Base-by-base conservation (phyloP, 1,140 invertebrate genomes). In the Bombus waltoni region DNA sequence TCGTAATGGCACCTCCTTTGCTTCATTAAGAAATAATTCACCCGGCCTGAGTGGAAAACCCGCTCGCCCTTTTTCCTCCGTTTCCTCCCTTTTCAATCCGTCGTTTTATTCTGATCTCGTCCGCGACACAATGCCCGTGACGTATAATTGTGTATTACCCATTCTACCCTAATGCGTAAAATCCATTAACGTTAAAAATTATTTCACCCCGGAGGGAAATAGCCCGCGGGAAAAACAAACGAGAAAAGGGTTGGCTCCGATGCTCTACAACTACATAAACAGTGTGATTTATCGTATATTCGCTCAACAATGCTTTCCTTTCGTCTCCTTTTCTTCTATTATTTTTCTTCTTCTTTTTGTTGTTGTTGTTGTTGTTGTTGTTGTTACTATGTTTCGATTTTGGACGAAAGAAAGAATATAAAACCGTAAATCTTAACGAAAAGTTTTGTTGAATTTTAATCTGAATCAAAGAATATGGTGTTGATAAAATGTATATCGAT, bases 21-120 rank as follows among this genome's bases (percentile, higher is more conserved):
- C 42, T 79, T 79, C 77, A 47, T 79, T 79, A 79, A 79, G 42
- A 68, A 79, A 79, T 79, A 79, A 79, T 79, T 47, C 65, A 32
- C 25, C 18, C 40, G 8, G 18, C 40, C 22, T 44, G 28, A 78
- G 76, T 13, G 62, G 40, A 77, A 35, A 66, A 44, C 59, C 40
- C 18, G 15, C 44, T 44, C 38, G 18, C 22, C n/a, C 40, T 62
- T 78, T 68, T 65, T 35, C 35, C 25, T 62, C 53, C 8, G 38
- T 28, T 28, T 59, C 40, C 25, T 76, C 53, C 53, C 75, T n/a
- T 77, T 62, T 68, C 77, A 47, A 68, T 68, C n/a, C 32, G 25
- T 6, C 42, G 53, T 77, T 42, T 42, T 18, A 62, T 77, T 77
- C 57, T 47, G 65, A 79, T 79, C 77, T 79, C 42, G 74, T 76